These are phyloP conservation scores for Mycteria americana DNA, from an alignment of 2,797 vertebrate genomes.

Conservation along the genomic window DNA sequence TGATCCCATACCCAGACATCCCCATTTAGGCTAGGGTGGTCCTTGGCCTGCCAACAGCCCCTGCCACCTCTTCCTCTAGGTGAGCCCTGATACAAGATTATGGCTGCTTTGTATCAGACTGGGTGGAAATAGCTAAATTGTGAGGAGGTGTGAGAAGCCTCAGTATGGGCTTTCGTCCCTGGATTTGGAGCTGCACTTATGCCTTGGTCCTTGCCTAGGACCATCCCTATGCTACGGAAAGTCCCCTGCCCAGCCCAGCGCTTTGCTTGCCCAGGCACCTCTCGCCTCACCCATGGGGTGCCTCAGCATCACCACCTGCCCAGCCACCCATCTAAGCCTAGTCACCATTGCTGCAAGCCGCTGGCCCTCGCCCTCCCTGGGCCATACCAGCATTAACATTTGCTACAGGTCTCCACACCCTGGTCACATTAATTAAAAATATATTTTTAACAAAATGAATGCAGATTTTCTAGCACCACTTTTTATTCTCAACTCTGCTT, in stretches of 20 bases:
- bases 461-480: background rate
- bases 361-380: background rate
- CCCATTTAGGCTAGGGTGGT: background rate
- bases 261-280: background rate
- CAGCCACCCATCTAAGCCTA: background rate
- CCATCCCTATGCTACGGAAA: too few species aligned
- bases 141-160: background rate
- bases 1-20: background rate
- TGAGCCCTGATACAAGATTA: fast-evolving
- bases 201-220: background rate
- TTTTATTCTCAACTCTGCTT: background rate
- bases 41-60: background rate
- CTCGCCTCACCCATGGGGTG: background rate
- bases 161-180: background rate
- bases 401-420: background rate
- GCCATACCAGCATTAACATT: background rate
- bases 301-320: background rate
- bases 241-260: too few species aligned
- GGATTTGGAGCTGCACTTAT: background rate
- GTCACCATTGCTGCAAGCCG: fast-evolving
- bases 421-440: background rate
- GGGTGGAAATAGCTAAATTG: background rate
- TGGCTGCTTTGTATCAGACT: background rate
- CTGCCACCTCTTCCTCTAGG: background rate
- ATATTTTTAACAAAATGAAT: background rate